phyloP scores from a whole-genome alignment of 35 echinoderm and acorn worm species.

The Ophiothrix spiculata region DNA sequence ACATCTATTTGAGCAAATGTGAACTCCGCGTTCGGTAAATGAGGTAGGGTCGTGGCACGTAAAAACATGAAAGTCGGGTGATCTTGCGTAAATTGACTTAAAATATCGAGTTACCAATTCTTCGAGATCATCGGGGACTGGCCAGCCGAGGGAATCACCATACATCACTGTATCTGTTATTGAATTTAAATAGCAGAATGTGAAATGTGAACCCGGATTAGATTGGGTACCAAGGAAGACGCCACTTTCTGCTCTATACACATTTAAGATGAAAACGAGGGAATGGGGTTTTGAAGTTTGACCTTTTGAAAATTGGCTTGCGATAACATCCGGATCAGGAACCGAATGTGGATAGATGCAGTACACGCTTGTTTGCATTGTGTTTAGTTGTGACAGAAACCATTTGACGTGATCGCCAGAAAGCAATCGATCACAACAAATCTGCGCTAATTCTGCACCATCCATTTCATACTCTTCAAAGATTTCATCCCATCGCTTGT shows the following conservation, averaged over 20 bases:
- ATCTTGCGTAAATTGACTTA: background rate
- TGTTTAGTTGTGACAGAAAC: background rate
- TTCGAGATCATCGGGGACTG: background rate
- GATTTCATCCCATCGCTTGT: background rate
- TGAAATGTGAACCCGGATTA: background rate
- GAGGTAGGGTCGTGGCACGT: background rate
- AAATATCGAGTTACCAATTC: background rate
- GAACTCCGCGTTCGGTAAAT: background rate
- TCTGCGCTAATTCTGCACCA: background rate
- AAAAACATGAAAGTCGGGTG: background rate
- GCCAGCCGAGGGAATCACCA: background rate
- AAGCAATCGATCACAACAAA: background rate
- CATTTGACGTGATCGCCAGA: background rate
- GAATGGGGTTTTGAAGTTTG: background rate
- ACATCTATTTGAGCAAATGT: background rate
- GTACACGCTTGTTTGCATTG: background rate
- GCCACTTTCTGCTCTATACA: background rate
- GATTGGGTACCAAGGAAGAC: background rate
- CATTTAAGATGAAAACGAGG: background rate
- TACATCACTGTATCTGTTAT: background rate
- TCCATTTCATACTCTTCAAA: background rate
- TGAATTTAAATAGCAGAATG: background rate
- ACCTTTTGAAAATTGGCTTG: background rate
- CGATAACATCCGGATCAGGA: background rate
- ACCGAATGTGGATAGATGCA: background rate